Percentiles rank a stretch among this genome's conserved stretches.
Conservation (phyloP, 64 coral and sea anemone species). For the Acropora yongei region DNA sequence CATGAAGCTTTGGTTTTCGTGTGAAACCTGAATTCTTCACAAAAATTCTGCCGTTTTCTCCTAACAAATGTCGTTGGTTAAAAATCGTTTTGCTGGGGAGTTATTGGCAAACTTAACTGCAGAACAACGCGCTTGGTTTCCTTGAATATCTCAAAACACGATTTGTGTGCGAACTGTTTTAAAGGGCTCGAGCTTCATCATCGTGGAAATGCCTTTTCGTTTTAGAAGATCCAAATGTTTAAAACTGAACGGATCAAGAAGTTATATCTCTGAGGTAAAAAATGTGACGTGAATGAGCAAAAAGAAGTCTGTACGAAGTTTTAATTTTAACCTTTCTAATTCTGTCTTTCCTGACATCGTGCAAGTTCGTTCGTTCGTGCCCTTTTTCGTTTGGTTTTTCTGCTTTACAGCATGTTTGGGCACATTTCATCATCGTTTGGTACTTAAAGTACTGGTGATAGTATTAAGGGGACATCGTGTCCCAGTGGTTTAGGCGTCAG, state of each 20-base stretch:
- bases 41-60: not conserved
- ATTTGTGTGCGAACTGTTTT: not conserved
- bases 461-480: no score
- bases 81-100: not conserved
- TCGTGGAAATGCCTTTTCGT: constrained; percentile 37
- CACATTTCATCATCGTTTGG: no score
- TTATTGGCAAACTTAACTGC: no score
- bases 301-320: no score
- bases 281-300: not conserved
- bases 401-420: no score
- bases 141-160: not conserved
- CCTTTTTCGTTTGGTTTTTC: no score
- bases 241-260: not conserved
- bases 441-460: no score
- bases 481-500: no score
- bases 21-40: not conserved
- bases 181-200: not conserved
- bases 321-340: not conserved
- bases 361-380: no score
- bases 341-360: not conserved
- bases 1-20: no score
- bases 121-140: not conserved
- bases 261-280: constrained; percentile 17
- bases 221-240: constrained; percentile 52
- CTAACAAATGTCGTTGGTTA: not conserved